Percentiles rank a stretch among this genome's conserved stretches.
Conservation (phyloP, 2,113 vertebrate genomes). For the Perca flavescens region DNA sequence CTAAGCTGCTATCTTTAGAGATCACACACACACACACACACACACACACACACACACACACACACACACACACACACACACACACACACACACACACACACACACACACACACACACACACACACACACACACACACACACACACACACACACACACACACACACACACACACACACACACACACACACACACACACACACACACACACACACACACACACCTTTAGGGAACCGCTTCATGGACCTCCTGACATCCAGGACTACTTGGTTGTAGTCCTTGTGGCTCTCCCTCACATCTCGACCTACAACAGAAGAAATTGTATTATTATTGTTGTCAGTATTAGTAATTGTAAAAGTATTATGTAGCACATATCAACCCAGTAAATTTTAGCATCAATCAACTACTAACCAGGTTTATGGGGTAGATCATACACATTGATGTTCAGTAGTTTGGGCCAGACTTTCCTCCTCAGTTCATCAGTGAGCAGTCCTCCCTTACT, state of each 20-base stretch:
- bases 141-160: neutral
- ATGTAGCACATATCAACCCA: neutral
- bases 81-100: neutral
- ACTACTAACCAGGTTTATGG: constrained; percentile 74
- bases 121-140: neutral
- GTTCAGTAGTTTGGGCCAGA: constrained; percentile 84
- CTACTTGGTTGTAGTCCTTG: constrained; percentile 88
- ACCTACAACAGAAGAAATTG: constrained; percentile 57
- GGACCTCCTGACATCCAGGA: constrained; percentile 88
- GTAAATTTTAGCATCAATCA: neutral
- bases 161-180: neutral
- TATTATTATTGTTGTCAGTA: neutral
- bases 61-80: neutral
- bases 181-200: constrained; percentile 51
- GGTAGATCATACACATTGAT: constrained; percentile 86
- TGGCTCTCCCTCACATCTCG: constrained; percentile 82
- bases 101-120: neutral
- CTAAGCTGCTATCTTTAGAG: constrained; percentile 10
- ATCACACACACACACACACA: neutral
- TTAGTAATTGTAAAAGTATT: neutral
- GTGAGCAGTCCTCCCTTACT: constrained; percentile 87
- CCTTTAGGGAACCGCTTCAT: constrained; percentile 87
- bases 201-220: constrained; percentile 41
- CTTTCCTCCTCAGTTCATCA: constrained; percentile 82
- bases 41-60: neutral